phyloP scores from a whole-genome alignment of 2,888 invertebrate genomes.

The Bugulina stolonifera region DNA sequence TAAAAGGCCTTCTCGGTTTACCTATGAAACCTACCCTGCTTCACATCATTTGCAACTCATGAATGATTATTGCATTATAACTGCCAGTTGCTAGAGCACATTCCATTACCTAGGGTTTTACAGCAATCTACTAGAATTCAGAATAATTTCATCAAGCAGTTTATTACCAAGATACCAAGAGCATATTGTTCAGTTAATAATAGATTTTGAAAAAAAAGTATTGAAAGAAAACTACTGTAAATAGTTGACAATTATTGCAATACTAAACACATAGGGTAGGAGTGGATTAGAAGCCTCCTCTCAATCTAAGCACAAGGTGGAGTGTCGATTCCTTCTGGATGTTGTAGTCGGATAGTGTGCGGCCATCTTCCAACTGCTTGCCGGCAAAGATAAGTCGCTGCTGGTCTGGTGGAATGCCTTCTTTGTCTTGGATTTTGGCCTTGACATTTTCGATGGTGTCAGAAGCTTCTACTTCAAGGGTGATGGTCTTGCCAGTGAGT shows the following conservation, averaged over 20 bases:
- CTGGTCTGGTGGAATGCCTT: slow-evolving; percentile 26
- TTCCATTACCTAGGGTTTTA: no score
- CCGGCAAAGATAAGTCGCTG: slow-evolving; percentile 73
- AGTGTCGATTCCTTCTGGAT: slow-evolving; percentile 93
- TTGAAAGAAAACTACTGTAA: background rate
- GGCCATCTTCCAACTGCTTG: slow-evolving; percentile 90
- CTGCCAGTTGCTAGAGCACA: no score
- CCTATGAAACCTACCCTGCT: no score
- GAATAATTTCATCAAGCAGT: no score
- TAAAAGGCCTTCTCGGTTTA: no score
- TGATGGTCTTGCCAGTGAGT: slow-evolving; percentile 30
- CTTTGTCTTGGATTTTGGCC: slow-evolving; percentile 26
- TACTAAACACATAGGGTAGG: no score
- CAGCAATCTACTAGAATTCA: no score
- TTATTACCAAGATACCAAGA: no score
- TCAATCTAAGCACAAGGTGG: slow-evolving; percentile 80
- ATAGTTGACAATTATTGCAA: no score
- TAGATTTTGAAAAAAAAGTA: background rate
- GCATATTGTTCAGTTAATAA: background rate
- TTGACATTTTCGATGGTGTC: slow-evolving; percentile 26
- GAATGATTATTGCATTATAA: no score
- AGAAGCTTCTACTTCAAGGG: slow-evolving; percentile 28
- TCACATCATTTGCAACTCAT: no score
- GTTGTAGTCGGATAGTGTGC: slow-evolving; percentile 86
- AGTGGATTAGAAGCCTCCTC: slow-evolving; percentile 46